These are phyloP conservation scores for Thaumetopoea pityocampa DNA, from an alignment of 1,140 invertebrate genomes.

Conservation along the genomic window DNA sequence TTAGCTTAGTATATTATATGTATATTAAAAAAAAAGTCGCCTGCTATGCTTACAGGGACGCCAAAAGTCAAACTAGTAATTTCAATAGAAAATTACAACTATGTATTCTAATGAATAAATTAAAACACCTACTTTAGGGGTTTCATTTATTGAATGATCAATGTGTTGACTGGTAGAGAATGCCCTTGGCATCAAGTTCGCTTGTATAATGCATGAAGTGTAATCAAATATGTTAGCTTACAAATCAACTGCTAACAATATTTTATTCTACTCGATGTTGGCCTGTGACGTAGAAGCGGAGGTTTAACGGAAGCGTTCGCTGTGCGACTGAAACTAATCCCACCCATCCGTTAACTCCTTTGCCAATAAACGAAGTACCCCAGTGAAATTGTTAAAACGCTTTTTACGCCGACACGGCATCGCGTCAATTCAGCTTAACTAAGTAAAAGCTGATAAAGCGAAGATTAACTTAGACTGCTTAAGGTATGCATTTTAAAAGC, in stretches of 20 bases:
- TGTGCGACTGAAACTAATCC: slow-evolving; percentile 28
- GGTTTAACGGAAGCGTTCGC: slow-evolving; percentile 2
- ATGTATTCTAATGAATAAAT: too few species aligned
- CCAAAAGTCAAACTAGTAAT: too few species aligned
- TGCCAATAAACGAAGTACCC: slow-evolving; percentile 30
- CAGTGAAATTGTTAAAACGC: slow-evolving; percentile 22
- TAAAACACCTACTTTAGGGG: too few species aligned
- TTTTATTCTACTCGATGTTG: background rate
- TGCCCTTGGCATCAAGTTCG: too few species aligned
- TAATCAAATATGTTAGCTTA: background rate
- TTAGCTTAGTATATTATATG: too few species aligned
- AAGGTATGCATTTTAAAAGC: slow-evolving; percentile 3
- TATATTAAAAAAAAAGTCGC: too few species aligned
- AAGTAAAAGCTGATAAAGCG: slow-evolving; percentile 25
- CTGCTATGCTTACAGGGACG: too few species aligned
- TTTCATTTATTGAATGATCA: too few species aligned
- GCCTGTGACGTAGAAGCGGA: background rate
- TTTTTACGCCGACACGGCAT: slow-evolving; percentile 26
- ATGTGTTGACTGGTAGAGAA: too few species aligned
- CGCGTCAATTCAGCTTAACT: slow-evolving; percentile 21
- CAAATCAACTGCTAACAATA: too few species aligned
- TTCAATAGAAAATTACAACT: too few species aligned
- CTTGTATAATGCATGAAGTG: too few species aligned
- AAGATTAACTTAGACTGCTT: slow-evolving; percentile 25
- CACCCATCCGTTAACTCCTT: slow-evolving; percentile 23